Conservation (phyloP, 2,888 invertebrate species). For the Phorcus lineatus region DNA sequence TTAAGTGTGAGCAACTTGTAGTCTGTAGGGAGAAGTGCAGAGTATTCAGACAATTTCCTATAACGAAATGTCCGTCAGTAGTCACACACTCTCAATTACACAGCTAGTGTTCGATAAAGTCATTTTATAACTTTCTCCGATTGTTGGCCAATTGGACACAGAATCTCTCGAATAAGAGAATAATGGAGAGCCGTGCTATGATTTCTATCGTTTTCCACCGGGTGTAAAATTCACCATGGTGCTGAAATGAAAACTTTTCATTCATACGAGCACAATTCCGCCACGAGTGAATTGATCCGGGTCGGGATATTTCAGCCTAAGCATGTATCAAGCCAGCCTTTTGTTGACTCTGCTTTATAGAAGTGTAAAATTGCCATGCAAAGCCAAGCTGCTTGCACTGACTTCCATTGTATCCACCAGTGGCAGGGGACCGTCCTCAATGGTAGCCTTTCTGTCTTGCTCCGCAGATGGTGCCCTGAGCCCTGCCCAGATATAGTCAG, state of each 20-base stretch:
- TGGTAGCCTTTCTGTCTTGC: too few relatives aligned
- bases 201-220: background rate
- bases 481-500: too few relatives aligned
- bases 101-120: background rate
- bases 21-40: background rate
- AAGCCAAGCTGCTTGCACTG: background rate
- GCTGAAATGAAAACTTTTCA: background rate
- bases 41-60: background rate
- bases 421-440: too few relatives aligned
- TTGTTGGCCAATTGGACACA: background rate
- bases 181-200: background rate
- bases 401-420: background rate
- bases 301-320: background rate
- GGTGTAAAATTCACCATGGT: constrained; percentile 8
- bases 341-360: background rate
- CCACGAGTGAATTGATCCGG: background rate
- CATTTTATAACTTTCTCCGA: background rate
- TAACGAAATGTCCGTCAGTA: background rate
- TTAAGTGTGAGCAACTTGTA: background rate
- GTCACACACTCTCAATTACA: background rate
- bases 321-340: background rate
- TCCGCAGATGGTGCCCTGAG: too few relatives aligned
- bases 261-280: background rate
- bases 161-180: background rate
- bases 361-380: background rate